Evolutionary conservation across 2,797 vertebrate species (phyloP), one percentile per base, ranked within the genome.

Genomic region (Gymnothorax javanicus): DNA sequence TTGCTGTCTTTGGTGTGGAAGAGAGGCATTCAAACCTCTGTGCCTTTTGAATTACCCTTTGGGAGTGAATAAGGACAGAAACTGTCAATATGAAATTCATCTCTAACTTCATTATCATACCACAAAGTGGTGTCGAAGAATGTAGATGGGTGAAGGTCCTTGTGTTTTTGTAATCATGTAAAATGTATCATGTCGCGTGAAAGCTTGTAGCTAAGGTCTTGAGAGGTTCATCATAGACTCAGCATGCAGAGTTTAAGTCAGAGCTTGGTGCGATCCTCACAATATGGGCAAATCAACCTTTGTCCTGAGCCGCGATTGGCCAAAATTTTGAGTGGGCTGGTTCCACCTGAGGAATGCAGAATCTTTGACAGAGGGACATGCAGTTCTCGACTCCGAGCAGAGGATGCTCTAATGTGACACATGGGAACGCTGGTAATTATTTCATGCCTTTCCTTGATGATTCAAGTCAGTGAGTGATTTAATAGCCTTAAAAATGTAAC

Each of bases 71-170:
- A 57, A 25, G 5, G 20, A 62, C 15, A 62, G 20, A 64, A 64
- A 6, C 15, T 20, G 15, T 84, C 54, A 79, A 87, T 89, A 85
- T 89, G 62, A 82, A 87, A 50, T n/a, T 71, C 73, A 43, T 88
- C 84, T 84, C 89, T 62, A 82, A 87, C 56, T 20, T 71, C 73
- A 43, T 88, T 85, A 85, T 86, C 86, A 27, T 60, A 58, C 57
- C 82, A 15, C 69, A 54, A 58, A 90, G 83, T 57, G 54, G 86
- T n/a, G 62, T 25, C 0, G 58, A 25, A 86, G 33, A 87, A 87
- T 69, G 20, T 89, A 84, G 33, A 43, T 43, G 83, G 58, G 13
- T 79, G 20, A 58, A 25, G 60, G 85, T 77, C 87, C 69, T 69
- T 27, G 62, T 56, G 12, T 85, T 82, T 83, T 64, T 85, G 43